Conservation (phyloP, 2,113 vertebrate species). For the Hippoglossus stenolepis region DNA sequence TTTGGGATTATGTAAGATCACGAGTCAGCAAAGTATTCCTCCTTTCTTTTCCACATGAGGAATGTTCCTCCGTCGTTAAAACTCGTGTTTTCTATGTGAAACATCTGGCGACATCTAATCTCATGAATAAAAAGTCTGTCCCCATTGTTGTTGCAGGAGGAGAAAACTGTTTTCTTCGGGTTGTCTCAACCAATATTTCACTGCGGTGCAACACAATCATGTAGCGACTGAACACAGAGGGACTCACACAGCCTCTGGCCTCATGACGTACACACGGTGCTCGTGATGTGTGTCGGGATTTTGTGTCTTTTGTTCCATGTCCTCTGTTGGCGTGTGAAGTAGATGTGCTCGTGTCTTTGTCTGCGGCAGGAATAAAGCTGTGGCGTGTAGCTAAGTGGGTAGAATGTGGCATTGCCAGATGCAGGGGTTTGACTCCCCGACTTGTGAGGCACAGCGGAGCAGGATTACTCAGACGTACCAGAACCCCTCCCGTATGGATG, state of each 20-base stretch:
- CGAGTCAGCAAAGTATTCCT: too few species aligned
- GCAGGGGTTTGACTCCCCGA: conserved; percentile 33
- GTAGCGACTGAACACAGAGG: conserved; percentile 44
- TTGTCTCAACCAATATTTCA: conserved; percentile 41
- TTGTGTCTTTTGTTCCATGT: conserved; percentile 23
- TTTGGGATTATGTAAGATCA: too few species aligned
- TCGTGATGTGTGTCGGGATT: conserved; percentile 19
- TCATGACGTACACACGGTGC: conserved; percentile 20
- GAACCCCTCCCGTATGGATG: neutral
- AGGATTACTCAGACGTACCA: conserved; percentile 45
- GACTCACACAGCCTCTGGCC: conserved; percentile 35
- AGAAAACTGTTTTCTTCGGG: conserved; percentile 23
- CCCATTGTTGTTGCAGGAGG: conserved; percentile 37
- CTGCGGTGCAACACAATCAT: conserved; percentile 20
- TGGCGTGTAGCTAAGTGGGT: conserved; percentile 29
- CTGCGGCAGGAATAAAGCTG: conserved; percentile 23
- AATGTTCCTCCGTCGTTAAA: conserved; percentile 21
- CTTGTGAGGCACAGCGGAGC: conserved; percentile 17
- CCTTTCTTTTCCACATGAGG: neutral
- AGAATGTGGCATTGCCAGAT: conserved; percentile 12
- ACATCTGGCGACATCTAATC: conserved; percentile 30
- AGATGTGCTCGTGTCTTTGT: conserved; percentile 2
- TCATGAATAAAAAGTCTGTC: conserved; percentile 29
- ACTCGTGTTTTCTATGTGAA: conserved; percentile 5
- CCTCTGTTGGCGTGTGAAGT: too few species aligned